Conservation (phyloP, 2,113 vertebrate genomes). For the Clinocottus analis region DNA sequence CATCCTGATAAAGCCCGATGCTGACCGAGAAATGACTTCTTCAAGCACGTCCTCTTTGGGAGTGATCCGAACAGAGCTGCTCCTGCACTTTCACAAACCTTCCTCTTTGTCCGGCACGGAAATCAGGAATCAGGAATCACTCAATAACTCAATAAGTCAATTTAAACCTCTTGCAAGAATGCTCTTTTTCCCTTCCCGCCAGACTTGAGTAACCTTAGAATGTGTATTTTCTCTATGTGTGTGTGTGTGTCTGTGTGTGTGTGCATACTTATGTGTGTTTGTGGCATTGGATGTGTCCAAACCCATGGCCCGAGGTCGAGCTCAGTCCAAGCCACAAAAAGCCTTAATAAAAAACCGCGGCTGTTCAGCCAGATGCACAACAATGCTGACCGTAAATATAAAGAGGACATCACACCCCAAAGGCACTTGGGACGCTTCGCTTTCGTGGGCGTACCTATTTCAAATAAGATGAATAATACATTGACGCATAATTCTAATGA, state of each 20-base stretch:
- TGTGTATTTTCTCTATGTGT: constrained; percentile 1
- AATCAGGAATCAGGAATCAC: constrained; percentile 36
- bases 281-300: constrained; percentile 27
- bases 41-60: constrained; percentile 5
- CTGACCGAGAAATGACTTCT: constrained; percentile 3
- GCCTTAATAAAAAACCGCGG: constrained; percentile 39
- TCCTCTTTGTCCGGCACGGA: constrained; percentile 9
- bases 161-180: constrained; percentile 48
- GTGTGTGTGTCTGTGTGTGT: constrained; percentile 1
- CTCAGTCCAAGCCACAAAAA: constrained; percentile 31
- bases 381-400: constrained; percentile 45
- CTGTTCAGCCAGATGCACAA: constrained; percentile 44
- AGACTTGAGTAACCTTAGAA: constrained; percentile 17
- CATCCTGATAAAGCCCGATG: constrained; percentile 28
- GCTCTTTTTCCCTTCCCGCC: constrained; percentile 15
- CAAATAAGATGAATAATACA: constrained; percentile 9
- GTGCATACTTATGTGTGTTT: constrained; percentile 9
- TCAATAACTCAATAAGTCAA: constrained; percentile 36
- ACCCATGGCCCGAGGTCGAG: constrained; percentile 10
- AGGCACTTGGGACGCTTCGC: neutral
- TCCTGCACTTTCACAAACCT: constrained; percentile 21
- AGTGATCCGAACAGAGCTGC: neutral
- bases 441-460: neutral
- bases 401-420: constrained; percentile 30
- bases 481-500: neutral